A percentile compares a stretch with the other conserved stretches of the same genome.
These are phyloP conservation scores for Agonum fuliginosum DNA, from an alignment of 2,888 invertebrate genomes.

Conservation along the genomic window DNA sequence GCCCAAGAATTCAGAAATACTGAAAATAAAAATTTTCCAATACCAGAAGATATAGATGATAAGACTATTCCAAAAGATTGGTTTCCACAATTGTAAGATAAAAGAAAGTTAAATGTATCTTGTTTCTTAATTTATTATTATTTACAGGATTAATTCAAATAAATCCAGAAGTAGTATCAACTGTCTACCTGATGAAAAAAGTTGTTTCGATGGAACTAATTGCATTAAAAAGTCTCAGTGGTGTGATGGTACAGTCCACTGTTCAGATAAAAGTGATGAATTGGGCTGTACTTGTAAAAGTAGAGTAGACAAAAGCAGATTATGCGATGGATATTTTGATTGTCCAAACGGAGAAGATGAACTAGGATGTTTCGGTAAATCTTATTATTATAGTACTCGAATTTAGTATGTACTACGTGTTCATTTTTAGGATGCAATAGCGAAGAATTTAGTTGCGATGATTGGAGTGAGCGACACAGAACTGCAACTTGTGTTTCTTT, in stretches of 20 bases:
- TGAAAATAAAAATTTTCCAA: not conserved
- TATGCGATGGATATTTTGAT: conserved; percentile 89
- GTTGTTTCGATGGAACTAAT: conserved; percentile 69
- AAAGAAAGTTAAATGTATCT: not conserved
- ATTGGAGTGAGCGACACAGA: conserved; percentile 74
- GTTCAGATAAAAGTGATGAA: conserved; percentile 87
- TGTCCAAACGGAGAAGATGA: conserved; percentile 90
- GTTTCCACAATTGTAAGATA: conserved; percentile 14
- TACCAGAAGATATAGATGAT: conserved; percentile 52
- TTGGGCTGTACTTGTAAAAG: conserved; percentile 82
- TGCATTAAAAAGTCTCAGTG: conserved; percentile 78
- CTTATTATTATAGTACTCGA: not conserved
- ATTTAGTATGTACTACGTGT: conserved; percentile 25
- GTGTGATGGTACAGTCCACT: conserved; percentile 85
- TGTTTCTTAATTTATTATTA: not conserved
- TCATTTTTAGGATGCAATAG: conserved; percentile 77
- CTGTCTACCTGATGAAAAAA: conserved; percentile 68
- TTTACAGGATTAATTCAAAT: conserved; percentile 20
- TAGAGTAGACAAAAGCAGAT: conserved; percentile 78
- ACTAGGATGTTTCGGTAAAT: conserved; percentile 83
- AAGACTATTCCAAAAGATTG: conserved; percentile 40
- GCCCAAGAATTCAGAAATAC: conserved; percentile 40
- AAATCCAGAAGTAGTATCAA: conserved; percentile 54
- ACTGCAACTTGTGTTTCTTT: conserved; percentile 80
- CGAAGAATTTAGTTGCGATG: conserved; percentile 81